phyloP scores from a whole-genome alignment of 1,140 invertebrate genomes.

The Achroia grisella region DNA sequence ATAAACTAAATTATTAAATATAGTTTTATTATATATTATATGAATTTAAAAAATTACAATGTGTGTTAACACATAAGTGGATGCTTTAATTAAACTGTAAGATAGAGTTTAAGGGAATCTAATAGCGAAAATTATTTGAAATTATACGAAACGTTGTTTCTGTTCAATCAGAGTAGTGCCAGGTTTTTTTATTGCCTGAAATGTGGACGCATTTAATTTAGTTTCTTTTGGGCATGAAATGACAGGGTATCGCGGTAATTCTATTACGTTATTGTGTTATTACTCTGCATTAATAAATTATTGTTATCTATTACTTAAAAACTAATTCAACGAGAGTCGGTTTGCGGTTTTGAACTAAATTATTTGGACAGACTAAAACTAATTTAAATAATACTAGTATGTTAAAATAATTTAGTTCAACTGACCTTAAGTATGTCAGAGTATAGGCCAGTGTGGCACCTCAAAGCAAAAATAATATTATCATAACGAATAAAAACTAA shows the following conservation, averaged over 20 bases:
- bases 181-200: constrained; percentile 16
- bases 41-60: constrained; percentile 25
- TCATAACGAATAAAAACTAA: too few relatives aligned
- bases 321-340: too few relatives aligned
- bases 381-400: too few relatives aligned
- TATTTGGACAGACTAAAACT: too few relatives aligned
- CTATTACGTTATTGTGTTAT: constrained; percentile 1
- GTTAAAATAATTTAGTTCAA: too few relatives aligned
- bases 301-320: too few relatives aligned
- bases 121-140: constrained; percentile 18
- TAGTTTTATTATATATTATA: constrained; percentile 28
- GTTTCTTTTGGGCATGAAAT: constrained; percentile 46
- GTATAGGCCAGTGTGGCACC: too few relatives aligned
- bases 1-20: constrained; percentile 8
- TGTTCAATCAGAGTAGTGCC: constrained; percentile 42
- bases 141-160: not conserved
- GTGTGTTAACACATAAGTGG: constrained; percentile 53
- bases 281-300: too few relatives aligned
- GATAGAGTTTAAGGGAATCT: constrained; percentile 48
- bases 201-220: constrained; percentile 41
- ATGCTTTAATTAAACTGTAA: constrained; percentile 68
- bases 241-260: constrained; percentile 52
- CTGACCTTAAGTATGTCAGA: too few relatives aligned
- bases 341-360: too few relatives aligned
- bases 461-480: too few relatives aligned